Evolutionary conservation across 2,888 invertebrate species (phyloP), one percentile per base, ranked within the genome.

Genomic region (Harpalus rubripes): DNA sequence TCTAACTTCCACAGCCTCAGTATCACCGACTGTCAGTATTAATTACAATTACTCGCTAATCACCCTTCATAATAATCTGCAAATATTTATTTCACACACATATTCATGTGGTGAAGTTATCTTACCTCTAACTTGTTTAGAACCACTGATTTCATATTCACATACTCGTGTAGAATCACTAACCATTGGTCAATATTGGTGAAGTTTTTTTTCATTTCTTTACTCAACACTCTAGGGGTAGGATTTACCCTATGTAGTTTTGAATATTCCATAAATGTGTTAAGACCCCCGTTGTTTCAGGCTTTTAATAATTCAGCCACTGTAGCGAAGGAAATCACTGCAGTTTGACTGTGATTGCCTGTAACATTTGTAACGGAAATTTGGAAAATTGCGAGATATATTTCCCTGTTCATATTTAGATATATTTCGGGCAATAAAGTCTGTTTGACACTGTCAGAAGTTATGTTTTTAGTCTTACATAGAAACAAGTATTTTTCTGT

Each of bases 101-200:
- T 52, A 52, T 12, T 52, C 12, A 52, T 4, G 6, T 1, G 32
- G 5, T 6, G 32, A 32, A 32, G 3, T 32, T 1, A 32, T 32
- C 3, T 32, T 32, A 32, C 6, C 6, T 32, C 32, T 6, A 6
- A 32, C 32, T 32, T 32, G 32, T 82, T 83, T 26, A 41, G 83
- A 16, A 61, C 8, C 74, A 6, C 83, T 76, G 83, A 7, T 32
- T 16, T 61, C 41, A 61, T 83, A 76, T 83, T 83, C 83, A 83
- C 83, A 76, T 83, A 83, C 76, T 76, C 61, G 83, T 39, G 10
- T 44, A 41, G 83, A 83, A 83, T 83, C 83, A 83, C 83, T 83
- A 83, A 83, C 76, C 83, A 76, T 8, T 74, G 83, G 74, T 83
- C 83, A 74, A 83, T 83, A 76, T 56, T 32, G 41, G 32, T n/a